Conservation (phyloP, 2,888 invertebrate genomes). For the Chrysolina oricalcia region DNA sequence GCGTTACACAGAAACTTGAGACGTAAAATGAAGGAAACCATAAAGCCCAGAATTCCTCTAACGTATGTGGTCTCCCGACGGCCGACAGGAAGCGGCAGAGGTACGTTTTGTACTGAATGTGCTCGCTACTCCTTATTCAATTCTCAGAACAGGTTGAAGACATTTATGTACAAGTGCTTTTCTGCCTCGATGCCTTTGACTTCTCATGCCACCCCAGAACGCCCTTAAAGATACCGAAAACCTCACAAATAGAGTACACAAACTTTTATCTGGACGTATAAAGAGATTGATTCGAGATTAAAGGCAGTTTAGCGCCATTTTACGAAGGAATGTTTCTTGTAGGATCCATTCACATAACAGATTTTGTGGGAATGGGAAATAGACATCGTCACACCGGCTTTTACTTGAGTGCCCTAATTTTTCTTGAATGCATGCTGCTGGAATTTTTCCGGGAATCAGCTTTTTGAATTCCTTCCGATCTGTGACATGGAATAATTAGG, state of each 20-base stretch:
- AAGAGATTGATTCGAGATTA: conserved; percentile 51
- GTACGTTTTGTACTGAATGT: conserved; percentile 52
- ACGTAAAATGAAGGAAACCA: conserved; percentile 41
- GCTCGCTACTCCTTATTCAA: conserved; percentile 43
- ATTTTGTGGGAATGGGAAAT: conserved; percentile 39
- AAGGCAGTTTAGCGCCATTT: conserved; percentile 49
- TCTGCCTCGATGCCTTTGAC: conserved; percentile 53
- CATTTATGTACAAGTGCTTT: conserved; percentile 52
- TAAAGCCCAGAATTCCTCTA: conserved; percentile 36
- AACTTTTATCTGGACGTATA: conserved; percentile 45
- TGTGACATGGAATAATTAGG: conserved; percentile 4
- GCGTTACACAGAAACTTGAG: conserved; percentile 31
- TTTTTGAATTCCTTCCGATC: neutral
- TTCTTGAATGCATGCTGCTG: neutral
- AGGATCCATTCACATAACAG: conserved; percentile 35
- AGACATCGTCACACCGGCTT: conserved; percentile 34
- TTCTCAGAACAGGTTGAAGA: conserved; percentile 54
- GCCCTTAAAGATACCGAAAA: conserved; percentile 53
- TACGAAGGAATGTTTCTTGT: conserved; percentile 40
- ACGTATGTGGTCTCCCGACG: conserved; percentile 53
- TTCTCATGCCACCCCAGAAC: conserved; percentile 51
- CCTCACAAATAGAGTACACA: conserved; percentile 49
- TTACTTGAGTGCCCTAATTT: conserved; percentile 35
- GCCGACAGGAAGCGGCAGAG: conserved; percentile 53
- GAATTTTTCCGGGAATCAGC: conserved; percentile 27